Evolutionary conservation across 2,888 invertebrate species (phyloP), one percentile per base, ranked within the genome.

Genomic region (Monopis laevigella): DNA sequence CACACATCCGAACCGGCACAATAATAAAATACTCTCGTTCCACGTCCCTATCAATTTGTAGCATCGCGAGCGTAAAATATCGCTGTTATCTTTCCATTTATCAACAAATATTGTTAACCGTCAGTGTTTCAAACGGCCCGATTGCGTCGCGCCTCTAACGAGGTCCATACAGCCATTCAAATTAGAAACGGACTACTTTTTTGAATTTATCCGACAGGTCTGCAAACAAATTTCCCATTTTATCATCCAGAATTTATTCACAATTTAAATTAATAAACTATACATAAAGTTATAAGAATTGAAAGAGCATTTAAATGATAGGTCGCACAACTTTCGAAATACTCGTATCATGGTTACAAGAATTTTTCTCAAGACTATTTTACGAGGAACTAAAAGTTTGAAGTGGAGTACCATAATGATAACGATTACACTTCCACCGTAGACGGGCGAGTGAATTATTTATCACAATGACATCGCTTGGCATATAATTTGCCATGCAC

Each of bases 401-500:
- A 40, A 29, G 3, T 13, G 16, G 28, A 28, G 26, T 35, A 24
- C 26, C 47, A 42, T 45, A 48, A 51, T 49, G 47, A 46, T 47
- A 48, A 50, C 51, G 51, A 51, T 52, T 52, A 52, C 47, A 44
- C 48, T 44, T 46, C 45, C 42, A 26, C 27, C 24, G 40, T 40
- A 30, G 36, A 36, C 29, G 45, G n/a, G 42, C 43, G 34, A 38
- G 45, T 43, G 43, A 43, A 68, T 68, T 70, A 70, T 72, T 69
- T 65, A 70, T 64, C 63, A 70, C 69, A 74, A 70, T 71, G 72
- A 73, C 70, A 72, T 66, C 63, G 62, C 51, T 61, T 59, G 66
- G 61, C 65, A 62, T 72, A 71, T 72, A 74, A 75, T 73, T 73
- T 72, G 66, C 72, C 65, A 64, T 61, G 64, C 65, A 61, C 63